Evolutionary conservation across 2,113 vertebrate genomes (phyloP).

Genomic region (Dromiciops gliroides): DNA sequence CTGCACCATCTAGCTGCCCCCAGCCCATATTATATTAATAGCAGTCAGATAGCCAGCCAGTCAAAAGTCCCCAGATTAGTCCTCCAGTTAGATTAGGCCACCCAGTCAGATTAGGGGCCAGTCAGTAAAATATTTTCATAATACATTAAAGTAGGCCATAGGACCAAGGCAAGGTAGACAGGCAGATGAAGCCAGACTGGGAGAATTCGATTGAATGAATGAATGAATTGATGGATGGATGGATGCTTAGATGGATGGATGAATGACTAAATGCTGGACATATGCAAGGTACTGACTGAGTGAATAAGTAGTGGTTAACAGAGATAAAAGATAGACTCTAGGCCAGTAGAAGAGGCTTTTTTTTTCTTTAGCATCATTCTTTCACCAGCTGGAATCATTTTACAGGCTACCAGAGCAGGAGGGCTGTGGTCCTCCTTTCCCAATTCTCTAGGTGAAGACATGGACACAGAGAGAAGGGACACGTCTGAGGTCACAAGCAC

Average conservation of each 20-base stretch:
- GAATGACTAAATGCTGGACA: not conserved
- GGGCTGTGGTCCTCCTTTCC: not conserved
- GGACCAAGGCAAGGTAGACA: not conserved
- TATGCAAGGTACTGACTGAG: not conserved
- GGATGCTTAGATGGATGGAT: no score
- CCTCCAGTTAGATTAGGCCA: no score
- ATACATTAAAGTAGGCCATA: not conserved
- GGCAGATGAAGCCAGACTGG: not conserved
- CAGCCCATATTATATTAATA: no score
- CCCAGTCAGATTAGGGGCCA: no score
- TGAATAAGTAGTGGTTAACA: not conserved
- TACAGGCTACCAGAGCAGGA: not conserved
- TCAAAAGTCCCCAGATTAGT: no score
- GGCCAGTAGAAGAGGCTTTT: not conserved
- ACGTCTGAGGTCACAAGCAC: not conserved
- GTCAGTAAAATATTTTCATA: no score
- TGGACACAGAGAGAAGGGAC: not conserved
- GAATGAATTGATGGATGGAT: no score
- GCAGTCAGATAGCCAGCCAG: no score
- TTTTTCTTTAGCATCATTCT: not conserved
- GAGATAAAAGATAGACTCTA: slow-evolving; percentile 5
- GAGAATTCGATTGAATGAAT: not conserved
- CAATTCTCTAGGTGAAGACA: not conserved
- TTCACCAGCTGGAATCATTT: not conserved
- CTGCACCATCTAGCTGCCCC: no score